A percentile compares a stretch with the other conserved stretches of the same genome.
phyloP scores from a whole-genome alignment of 2,797 vertebrate genomes.

The Acomys russatus region DNA sequence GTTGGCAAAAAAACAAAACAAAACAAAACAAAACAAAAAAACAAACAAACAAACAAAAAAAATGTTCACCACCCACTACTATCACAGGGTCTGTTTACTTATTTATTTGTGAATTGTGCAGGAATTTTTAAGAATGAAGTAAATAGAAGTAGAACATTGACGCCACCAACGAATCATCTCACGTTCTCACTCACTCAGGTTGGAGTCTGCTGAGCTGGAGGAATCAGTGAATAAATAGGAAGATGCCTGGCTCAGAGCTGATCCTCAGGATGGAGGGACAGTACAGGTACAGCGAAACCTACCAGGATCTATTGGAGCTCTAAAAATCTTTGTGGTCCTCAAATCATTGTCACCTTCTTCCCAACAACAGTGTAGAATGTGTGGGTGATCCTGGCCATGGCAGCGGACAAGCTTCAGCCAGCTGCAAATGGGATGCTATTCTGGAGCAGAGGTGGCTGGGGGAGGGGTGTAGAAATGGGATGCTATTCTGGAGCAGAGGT shows the following conservation, averaged over 20 bases:
- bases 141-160: background rate
- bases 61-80: background rate
- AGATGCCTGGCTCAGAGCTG: background rate
- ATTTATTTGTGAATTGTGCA: background rate
- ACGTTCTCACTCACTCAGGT: accelerated
- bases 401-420: background rate
- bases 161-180: background rate
- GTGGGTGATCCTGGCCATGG: background rate
- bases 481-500: background rate
- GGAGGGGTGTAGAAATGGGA: accelerated
- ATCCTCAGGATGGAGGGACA: background rate
- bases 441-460: background rate
- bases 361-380: too few relatives aligned
- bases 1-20: background rate
- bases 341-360: background rate
- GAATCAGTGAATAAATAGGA: background rate
- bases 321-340: background rate
- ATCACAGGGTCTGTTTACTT: background rate
- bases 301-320: background rate
- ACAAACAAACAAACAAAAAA: too few relatives aligned
- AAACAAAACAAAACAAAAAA: too few relatives aligned
- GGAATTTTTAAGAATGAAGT: background rate
- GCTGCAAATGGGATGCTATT: background rate
- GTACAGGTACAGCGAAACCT: background rate
- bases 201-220: background rate